phyloP scores from a whole-genome alignment of 2,113 vertebrate species.

The Orthonyx spaldingii region DNA sequence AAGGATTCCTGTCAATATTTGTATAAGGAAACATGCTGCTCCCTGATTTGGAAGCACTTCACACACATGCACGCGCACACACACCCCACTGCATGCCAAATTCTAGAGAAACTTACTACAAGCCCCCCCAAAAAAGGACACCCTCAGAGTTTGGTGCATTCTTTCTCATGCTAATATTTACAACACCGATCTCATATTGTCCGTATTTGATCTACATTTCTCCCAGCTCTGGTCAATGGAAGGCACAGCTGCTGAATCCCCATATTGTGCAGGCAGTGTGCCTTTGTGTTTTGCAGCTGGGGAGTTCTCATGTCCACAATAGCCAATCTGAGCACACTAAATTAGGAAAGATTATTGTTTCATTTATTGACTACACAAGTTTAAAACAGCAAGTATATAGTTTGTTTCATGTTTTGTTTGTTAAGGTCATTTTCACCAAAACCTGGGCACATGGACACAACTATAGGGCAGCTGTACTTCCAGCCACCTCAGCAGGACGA shows the following conservation, averaged over 20 bases:
- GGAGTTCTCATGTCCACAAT: slow-evolving; percentile 61
- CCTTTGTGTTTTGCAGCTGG: slow-evolving; percentile 69
- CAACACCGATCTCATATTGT: slow-evolving; percentile 43
- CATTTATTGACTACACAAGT: slow-evolving; percentile 40
- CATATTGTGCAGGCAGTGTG: slow-evolving; percentile 20
- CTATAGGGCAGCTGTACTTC: slow-evolving; percentile 60
- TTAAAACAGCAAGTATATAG: slow-evolving; percentile 49
- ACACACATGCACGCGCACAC: background rate
- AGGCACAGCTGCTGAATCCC: slow-evolving; percentile 45
- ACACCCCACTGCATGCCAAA: background rate
- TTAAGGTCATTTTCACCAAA: slow-evolving; percentile 64
- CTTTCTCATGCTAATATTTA: slow-evolving; percentile 69
- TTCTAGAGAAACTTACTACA: slow-evolving; percentile 50
- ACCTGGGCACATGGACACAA: background rate
- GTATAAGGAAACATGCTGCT: slow-evolving; percentile 66
- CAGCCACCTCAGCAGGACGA: slow-evolving; percentile 39
- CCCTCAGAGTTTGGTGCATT: background rate
- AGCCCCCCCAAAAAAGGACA: background rate
- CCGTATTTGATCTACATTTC: background rate
- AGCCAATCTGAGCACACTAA: slow-evolving; percentile 32
- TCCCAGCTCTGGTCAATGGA: slow-evolving; percentile 12
- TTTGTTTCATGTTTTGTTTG: slow-evolving; percentile 67
- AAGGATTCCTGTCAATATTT: slow-evolving; percentile 77
- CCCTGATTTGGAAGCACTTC: slow-evolving; percentile 15
- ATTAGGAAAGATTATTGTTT: slow-evolving; percentile 61